Conservation (phyloP, 2,113 vertebrate species). For the Hydropotes inermis region DNA sequence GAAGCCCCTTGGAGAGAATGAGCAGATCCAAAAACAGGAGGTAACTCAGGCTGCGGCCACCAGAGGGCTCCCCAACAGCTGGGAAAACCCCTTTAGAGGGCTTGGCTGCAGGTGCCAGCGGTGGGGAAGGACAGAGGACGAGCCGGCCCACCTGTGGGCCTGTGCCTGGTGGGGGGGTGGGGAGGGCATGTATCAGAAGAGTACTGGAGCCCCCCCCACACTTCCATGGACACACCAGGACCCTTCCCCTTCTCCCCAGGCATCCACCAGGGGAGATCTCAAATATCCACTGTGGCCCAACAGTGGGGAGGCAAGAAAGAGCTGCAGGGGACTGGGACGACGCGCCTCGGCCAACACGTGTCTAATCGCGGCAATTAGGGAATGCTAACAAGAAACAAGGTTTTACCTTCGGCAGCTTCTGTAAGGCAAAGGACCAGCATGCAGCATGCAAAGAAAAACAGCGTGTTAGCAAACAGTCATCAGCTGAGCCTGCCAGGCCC, state of each 20-base stretch:
- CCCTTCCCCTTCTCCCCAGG: background rate
- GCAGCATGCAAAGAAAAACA: constrained; percentile 97
- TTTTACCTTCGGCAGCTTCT: constrained; percentile 97
- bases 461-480: constrained; percentile 83
- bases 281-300: constrained; percentile 11
- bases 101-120: background rate
- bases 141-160: background rate
- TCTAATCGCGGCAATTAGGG: constrained; percentile 72
- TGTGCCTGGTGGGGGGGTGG: background rate
- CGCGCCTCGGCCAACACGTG: constrained; percentile 41
- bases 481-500: constrained; percentile 35
- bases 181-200: background rate
- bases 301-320: constrained; percentile 8
- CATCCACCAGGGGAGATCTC: background rate
- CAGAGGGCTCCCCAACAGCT: background rate
- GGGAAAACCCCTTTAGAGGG: background rate
- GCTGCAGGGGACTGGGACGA: constrained; percentile 3
- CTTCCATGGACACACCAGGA: background rate
- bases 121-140: background rate
- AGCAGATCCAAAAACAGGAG: background rate
- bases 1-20: background rate
- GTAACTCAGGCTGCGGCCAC: background rate
- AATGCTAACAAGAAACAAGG: constrained; percentile 72
- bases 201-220: background rate
- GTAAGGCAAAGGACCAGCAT: constrained; percentile 93